phyloP scores from a whole-genome alignment of 1,140 invertebrate genomes.

The Leptestheria dahalacensis region DNA sequence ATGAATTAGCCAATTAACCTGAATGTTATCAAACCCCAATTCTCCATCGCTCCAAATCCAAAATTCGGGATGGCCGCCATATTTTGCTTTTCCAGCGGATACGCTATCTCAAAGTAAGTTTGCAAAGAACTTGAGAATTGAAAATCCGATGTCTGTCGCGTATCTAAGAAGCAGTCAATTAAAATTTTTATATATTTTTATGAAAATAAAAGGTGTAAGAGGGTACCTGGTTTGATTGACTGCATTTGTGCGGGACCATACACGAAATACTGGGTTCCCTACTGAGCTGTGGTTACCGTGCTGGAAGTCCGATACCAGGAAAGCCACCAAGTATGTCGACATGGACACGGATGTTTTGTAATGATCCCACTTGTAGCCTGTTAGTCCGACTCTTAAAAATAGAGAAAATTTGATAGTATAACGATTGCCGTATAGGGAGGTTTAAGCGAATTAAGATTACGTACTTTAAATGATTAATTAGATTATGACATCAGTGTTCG shows the following conservation, averaged over 20 bases:
- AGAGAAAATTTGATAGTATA: no score
- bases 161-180: slow-evolving; percentile 29
- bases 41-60: slow-evolving; percentile 69
- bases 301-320: slow-evolving; percentile 37
- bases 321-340: slow-evolving; percentile 41
- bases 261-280: slow-evolving; percentile 30
- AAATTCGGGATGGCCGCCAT: slow-evolving; percentile 88
- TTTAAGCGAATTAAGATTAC: no score
- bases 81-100: slow-evolving; percentile 68
- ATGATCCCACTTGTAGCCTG: slow-evolving; percentile 26
- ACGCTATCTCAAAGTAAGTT: slow-evolving; percentile 64
- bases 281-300: slow-evolving; percentile 26
- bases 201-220: slow-evolving; percentile 30
- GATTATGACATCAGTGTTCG: no score
- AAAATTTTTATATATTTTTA: background rate
- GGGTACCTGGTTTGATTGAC: slow-evolving; percentile 32
- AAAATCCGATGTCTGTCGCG: slow-evolving; percentile 60
- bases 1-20: slow-evolving; percentile 37
- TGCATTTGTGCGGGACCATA: slow-evolving; percentile 8
- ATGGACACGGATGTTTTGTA: slow-evolving; percentile 34
- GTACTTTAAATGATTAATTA: no score
- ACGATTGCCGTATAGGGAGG: no score
- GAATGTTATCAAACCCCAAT: slow-evolving; percentile 79
- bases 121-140: slow-evolving; percentile 67
- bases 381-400: slow-evolving; percentile 23